phyloP scores from a whole-genome alignment of 2,797 vertebrate genomes.

The Tangara arthus region DNA sequence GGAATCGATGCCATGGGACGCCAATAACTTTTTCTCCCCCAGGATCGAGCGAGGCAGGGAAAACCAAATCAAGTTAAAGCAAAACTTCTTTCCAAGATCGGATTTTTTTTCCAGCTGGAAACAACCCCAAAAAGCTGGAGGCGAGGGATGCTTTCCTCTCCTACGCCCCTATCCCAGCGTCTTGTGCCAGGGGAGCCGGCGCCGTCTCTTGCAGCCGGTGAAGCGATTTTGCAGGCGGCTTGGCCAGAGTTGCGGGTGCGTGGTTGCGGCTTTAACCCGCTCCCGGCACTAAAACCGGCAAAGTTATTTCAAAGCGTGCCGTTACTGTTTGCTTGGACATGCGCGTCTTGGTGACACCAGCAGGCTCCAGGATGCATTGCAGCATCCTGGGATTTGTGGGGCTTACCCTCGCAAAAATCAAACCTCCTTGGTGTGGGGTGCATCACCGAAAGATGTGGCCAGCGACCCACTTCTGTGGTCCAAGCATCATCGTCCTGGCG shows the following conservation, averaged over 20 bases:
- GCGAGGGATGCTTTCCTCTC: not conserved
- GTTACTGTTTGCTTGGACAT: not conserved
- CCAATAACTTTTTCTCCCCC: not conserved
- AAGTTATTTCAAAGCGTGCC: not conserved
- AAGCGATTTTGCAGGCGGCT: slow-evolving; percentile 14
- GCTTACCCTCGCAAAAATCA: not conserved
- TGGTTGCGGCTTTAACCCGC: not conserved
- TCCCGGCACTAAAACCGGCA: not conserved
- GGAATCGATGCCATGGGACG: accelerated
- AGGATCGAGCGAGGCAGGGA: not conserved
- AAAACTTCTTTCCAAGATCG: not conserved
- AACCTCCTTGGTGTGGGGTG: not conserved
- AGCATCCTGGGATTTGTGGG: not conserved
- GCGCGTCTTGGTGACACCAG: not conserved
- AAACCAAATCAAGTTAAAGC: not conserved
- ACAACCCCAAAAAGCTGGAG: not conserved
- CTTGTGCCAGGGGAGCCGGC: not conserved
- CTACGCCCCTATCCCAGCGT: not conserved
- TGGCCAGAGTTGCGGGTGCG: not conserved
- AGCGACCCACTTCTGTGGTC: not conserved
- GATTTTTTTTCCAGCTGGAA: slow-evolving; percentile 25
- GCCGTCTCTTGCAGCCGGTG: not conserved
- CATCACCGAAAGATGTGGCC: accelerated
- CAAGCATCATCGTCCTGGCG: not conserved
- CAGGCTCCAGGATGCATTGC: not conserved